Evolutionary conservation across 2,113 vertebrate genomes (phyloP).

Genomic region (Sorex fumeus): DNA sequence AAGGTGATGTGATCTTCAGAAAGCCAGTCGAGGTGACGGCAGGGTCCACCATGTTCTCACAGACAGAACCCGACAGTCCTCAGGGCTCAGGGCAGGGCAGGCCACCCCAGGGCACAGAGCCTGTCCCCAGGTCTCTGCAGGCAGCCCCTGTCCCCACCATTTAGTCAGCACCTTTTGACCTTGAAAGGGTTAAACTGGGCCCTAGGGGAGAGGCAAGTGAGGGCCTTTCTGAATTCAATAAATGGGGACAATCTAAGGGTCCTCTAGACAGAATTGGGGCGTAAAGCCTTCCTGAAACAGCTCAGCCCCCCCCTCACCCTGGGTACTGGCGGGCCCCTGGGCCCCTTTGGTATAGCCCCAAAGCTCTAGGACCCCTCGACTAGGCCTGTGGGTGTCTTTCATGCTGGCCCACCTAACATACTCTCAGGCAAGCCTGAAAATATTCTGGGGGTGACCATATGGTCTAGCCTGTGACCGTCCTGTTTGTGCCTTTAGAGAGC

Average conservation of each 20-base stretch:
- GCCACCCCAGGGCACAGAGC: not conserved
- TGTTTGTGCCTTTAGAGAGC: conserved; percentile 27
- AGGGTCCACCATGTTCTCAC: too few species aligned
- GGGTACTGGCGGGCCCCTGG: not conserved
- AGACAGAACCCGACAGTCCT: too few species aligned
- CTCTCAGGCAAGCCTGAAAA: conserved; percentile 72
- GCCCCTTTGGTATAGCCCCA: not conserved
- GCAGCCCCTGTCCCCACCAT: not conserved
- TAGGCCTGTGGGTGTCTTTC: not conserved
- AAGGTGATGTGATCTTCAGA: not conserved
- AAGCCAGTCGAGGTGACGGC: too few species aligned
- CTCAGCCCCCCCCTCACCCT: not conserved
- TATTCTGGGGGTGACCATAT: conserved; percentile 38
- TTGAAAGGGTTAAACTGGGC: conserved; percentile 62
- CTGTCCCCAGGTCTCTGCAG: too few species aligned
- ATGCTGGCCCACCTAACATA: not conserved
- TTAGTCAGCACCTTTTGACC: not conserved
- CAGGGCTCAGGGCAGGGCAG: not conserved
- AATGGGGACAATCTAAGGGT: conserved; percentile 27
- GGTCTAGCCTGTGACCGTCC: not conserved
- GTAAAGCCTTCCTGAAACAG: conserved; percentile 8
- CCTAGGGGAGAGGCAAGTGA: conserved; percentile 56
- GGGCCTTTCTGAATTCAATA: conserved; percentile 44
- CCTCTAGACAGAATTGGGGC: not conserved
- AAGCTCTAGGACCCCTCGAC: not conserved